Base-by-base conservation (phyloP, 2,113 vertebrate genomes). In the Toxotes jaculatrix region DNA sequence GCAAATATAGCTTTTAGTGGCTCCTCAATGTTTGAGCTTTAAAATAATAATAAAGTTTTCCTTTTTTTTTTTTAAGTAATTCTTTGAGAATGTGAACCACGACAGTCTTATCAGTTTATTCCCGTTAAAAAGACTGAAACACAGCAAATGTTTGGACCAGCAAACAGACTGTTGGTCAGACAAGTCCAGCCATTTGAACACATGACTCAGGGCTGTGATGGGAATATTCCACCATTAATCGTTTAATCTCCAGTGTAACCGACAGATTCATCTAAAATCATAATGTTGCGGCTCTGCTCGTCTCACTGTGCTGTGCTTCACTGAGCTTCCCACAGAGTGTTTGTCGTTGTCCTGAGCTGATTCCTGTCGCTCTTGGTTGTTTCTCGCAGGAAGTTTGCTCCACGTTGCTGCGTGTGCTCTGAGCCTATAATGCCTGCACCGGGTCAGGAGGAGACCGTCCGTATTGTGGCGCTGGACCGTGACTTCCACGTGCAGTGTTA, bases 401-500 rank as follows among this genome's bases (percentile, higher is more conserved):
- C 98, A 0, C 97, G 98, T 47, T 99, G 98, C 94, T 99, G 97
- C 3, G 98, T 99, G 89, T 99, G 98, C 88, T 96, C 95, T 74
- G 97, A 97, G 86, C 96, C 98, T 16, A 99, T 99, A 83, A 99
- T 99, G 98, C 98, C 98, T 0, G 97, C 97, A 8, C 96, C 97
- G 0, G 98, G 98, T 43, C 98, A 99, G 93, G 98, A 99, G 93
- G 98, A 99, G 93, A 99, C 98, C 0, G 97, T 99, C 38, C 98
- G 98, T 19, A 99, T 99, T 31, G 98, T 99, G 67, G 98, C 98
- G 66, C 93, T 99, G 90, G 98, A 99, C 89, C 97, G 97, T 0
- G 98, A 99, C 89, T 99, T 99, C 95, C 98, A 99, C 0, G 97
- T 99, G 78, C 97, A 98, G 78, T 99, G 98, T 91, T 99, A 99